Base-by-base conservation (phyloP, 1,140 invertebrate species). In the Temnothorax nylanderi region DNA sequence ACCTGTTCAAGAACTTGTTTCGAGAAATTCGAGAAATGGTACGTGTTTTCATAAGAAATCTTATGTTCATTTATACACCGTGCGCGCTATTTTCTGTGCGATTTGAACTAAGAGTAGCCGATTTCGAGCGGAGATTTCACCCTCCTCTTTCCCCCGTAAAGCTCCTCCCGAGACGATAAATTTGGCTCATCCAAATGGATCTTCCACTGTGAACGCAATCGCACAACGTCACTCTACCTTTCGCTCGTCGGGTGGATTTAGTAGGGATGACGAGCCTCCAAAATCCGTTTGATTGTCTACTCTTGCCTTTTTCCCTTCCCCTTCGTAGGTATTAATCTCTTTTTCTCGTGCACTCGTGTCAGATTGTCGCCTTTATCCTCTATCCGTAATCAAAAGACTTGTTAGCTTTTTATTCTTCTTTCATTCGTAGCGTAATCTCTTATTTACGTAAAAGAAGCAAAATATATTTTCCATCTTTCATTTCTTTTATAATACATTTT, bases 131-230 rank as follows among this genome's bases (percentile, higher is more conserved):
- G 16, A 47, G 37, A 89, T 89, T 69, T 82, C 49, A 34, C 47
- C 41, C 18, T 51, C 51, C 32, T 11, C 11, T 56, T 37, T n/a
- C 18, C 18, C 16, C 69, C 16, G 71, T 56, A 60, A 89, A 89
- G 88, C 89, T 49, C 51, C 54, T 76, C 67, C 34, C 71, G 72
- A 67, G 72, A 89, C 89, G 85, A 90, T 90, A 90, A 90, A 90
- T 90, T 84, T 34, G 51, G 60, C 67, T 77, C 65, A 41, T 54
- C 84, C 49, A 87, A 89, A 90, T 87, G 67, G 88, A 74, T 89
- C 64, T 82, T 56, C 44, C 26, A 60, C 72, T n/a, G 62, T 37
- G 44, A 88, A 84, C 89, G 88, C 89, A 77, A 89, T 87, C 88
- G 77, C 49, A 58, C 49, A 41, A n/a, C 26, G 56, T 37, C 71